Base-by-base conservation (phyloP, 1,140 invertebrate genomes). In the Gonatopus flavifemur region DNA sequence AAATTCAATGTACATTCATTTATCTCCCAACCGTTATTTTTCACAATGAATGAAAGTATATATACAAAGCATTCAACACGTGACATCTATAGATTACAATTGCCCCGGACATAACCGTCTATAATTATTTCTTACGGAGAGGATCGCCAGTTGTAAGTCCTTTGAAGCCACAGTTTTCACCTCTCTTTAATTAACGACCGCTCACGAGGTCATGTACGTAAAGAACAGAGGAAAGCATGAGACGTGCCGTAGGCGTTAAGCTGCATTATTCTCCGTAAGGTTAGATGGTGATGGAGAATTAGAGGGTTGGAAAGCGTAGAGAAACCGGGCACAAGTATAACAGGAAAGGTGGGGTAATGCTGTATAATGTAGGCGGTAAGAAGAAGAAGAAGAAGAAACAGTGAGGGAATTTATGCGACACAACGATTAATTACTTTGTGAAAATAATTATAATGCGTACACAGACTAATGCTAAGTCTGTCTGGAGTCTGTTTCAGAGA, bases 131-230 rank as follows among this genome's bases (percentile, higher is more conserved):
- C 39, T 52, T 48, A 52, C 22, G 39, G 42, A 56, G 46, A 39
- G 42, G 55, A 36, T 38, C 32, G 25, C 32, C 43, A 32, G 25
- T 19, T 24, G 30, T 40, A 19, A 45, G 46, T 43, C 57, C 45
- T 40, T 57, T 36, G 42, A 35, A 40, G 39, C 43, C 45, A 22
- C 33, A 56, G 35, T 59, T 60, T 59, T 59, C 55, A 50, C 28
- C 28, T 33, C 51, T 55, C 52, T 59, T 32, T 50, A 60, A 60
- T 60, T 60, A 60, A 59, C 51, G 46, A 53, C 40, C 30, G 41
- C 38, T 30, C 22, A 46, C 28, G 21, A 4, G 9, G 35, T 22
- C 44, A 31, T 40, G 35, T n/a, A n/a, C n/a, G n/a, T n/a, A n/a
- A n/a, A n/a, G n/a, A n/a, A n/a, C n/a, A n/a, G n/a, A n/a, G n/a